Percentiles rank a stretch among this genome's conserved stretches.
Conservation (phyloP, 2,888 invertebrate species). For the Cynaeus angustus region DNA sequence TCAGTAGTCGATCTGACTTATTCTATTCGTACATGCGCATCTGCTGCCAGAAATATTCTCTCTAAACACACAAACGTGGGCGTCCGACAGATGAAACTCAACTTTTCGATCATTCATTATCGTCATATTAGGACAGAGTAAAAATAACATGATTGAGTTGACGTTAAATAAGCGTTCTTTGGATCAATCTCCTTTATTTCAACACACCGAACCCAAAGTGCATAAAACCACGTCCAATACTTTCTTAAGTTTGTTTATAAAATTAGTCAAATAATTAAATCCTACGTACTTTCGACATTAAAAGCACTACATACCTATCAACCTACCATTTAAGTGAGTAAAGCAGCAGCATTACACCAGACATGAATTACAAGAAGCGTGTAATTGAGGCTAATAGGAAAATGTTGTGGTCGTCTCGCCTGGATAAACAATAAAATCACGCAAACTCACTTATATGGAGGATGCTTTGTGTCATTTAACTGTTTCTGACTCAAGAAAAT, state of each 20-base stretch:
- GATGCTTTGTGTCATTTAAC: constrained; percentile 4
- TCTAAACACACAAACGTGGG: too few species aligned
- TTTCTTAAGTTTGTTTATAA: constrained; percentile 7
- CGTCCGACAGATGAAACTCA: too few species aligned
- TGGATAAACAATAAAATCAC: constrained; percentile 52
- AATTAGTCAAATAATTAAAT: neutral
- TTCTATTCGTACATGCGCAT: too few species aligned
- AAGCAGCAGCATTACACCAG: constrained; percentile 37
- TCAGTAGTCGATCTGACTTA: too few species aligned
- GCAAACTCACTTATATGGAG: constrained; percentile 22
- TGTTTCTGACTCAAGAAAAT: neutral
- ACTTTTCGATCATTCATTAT: too few species aligned
- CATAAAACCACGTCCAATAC: too few species aligned
- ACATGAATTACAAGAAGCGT: constrained; percentile 48
- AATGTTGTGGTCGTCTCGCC: constrained; percentile 54
- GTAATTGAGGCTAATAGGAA: constrained; percentile 57
- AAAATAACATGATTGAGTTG: too few species aligned
- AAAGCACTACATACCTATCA: neutral
- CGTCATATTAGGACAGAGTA: too few species aligned
- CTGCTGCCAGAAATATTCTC: too few species aligned
- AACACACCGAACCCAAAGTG: too few species aligned
- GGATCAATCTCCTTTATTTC: too few species aligned
- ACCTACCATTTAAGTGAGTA: constrained; percentile 25
- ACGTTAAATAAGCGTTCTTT: too few species aligned
- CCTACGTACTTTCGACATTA: constrained; percentile 3